phyloP scores from a whole-genome alignment of 2,888 invertebrate species.

The Xestia sexstrigata region DNA sequence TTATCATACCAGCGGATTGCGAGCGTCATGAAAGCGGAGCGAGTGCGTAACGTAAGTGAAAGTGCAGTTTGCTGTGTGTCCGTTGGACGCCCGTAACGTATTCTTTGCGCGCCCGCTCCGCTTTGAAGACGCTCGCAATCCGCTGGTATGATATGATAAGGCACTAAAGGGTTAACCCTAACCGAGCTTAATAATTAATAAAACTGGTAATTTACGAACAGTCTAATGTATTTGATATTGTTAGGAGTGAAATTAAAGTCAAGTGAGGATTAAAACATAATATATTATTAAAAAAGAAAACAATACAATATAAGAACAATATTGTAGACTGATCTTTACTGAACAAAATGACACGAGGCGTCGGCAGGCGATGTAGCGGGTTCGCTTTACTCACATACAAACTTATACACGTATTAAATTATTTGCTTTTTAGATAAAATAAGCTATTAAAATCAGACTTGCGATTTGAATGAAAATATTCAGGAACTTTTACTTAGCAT shows the following conservation, averaged over 20 bases:
- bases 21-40: too few species aligned
- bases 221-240: background rate
- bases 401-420: conserved; percentile 49
- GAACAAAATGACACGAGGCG: conserved; percentile 70
- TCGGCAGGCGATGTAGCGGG: conserved; percentile 35
- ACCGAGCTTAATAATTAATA: too few species aligned
- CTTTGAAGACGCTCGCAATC: too few species aligned
- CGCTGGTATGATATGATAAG: too few species aligned
- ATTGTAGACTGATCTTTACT: conserved; percentile 88
- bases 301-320: conserved; percentile 89
- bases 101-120: too few species aligned
- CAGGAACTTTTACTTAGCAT: conserved; percentile 41
- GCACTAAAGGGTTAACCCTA: too few species aligned
- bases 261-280: conserved; percentile 86
- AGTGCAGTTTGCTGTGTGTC: too few species aligned
- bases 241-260: conserved; percentile 47
- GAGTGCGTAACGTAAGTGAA: too few species aligned
- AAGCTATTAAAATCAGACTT: conserved; percentile 55
- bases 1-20: too few species aligned
- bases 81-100: too few species aligned
- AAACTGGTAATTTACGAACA: too few species aligned
- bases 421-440: background rate
- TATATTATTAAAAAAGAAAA: conserved; percentile 90
- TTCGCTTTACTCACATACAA: conserved; percentile 39
- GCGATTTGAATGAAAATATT: conserved; percentile 35